phyloP scores from a whole-genome alignment of 2,888 invertebrate species.

The Xanthia togata region DNA sequence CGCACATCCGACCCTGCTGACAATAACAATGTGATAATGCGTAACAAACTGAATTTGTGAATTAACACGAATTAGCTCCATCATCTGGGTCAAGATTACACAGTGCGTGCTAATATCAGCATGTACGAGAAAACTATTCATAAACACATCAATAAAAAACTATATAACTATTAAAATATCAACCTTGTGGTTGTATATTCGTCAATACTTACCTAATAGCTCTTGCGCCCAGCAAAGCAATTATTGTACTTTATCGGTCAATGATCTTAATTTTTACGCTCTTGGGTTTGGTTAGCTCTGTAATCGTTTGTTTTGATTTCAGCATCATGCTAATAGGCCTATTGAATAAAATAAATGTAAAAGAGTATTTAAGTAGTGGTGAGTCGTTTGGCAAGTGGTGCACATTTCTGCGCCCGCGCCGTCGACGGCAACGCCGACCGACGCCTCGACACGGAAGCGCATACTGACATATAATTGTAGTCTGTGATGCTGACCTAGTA shows the following conservation, averaged over 20 bases:
- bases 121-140: constrained; percentile 36
- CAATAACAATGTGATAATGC: constrained; percentile 67
- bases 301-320: constrained; percentile 10
- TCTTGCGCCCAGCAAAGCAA: neutral
- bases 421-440: constrained; percentile 61
- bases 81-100: constrained; percentile 84
- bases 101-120: constrained; percentile 68
- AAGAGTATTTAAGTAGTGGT: constrained; percentile 46
- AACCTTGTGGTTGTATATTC: constrained; percentile 11
- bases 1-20: constrained; percentile 47
- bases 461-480: constrained; percentile 59
- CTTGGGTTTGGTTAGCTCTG: neutral
- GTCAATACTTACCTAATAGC: neutral
- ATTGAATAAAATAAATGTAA: constrained; percentile 37
- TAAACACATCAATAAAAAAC: constrained; percentile 26
- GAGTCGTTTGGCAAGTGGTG: constrained; percentile 77
- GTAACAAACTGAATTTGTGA: constrained; percentile 70
- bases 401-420: constrained; percentile 72
- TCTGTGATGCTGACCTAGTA: constrained; percentile 73
- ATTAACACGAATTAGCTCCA: constrained; percentile 78
- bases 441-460: constrained; percentile 78
- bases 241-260: constrained; percentile 2
- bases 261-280: constrained; percentile 18
- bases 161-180: constrained; percentile 8
- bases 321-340: constrained; percentile 23